Evolutionary conservation across 2,797 vertebrate species (phyloP).

Genomic region (Thaleichthys pacificus): DNA sequence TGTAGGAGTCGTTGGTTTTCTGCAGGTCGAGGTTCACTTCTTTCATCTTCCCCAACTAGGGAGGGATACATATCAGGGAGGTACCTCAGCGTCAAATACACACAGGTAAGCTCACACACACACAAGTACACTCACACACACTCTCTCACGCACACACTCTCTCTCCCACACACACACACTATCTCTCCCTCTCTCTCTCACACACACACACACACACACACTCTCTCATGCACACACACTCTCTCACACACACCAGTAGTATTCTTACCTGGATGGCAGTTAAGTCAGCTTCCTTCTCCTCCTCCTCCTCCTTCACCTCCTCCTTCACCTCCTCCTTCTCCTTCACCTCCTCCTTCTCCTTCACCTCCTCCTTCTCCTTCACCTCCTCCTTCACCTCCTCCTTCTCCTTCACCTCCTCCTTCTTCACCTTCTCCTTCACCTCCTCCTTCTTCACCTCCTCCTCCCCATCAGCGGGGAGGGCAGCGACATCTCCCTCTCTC

Average conservation of each 20-base stretch:
- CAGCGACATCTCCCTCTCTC: not conserved
- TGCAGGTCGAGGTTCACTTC: conserved; percentile 57
- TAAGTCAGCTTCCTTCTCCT: not conserved
- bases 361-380: not conserved
- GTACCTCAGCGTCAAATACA: not conserved
- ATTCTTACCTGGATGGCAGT: not conserved
- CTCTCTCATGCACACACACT: not conserved
- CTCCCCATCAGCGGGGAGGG: not conserved
- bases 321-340: not conserved
- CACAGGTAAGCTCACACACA: not conserved
- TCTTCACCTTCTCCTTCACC: not conserved
- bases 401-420: too few relatives aligned
- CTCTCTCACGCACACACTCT: not conserved
- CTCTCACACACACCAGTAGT: not conserved
- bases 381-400: conserved; percentile 26
- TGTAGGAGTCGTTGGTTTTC: conserved; percentile 63
- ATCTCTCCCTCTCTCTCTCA: not conserved
- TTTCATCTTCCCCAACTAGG: conserved; percentile 47
- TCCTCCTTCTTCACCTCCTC: conserved; percentile 7
- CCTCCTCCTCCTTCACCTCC: not conserved
- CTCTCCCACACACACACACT: not conserved
- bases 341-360: not conserved
- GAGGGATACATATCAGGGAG: conserved; percentile 17
- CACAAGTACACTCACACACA: not conserved
- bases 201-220: not conserved